Base-by-base conservation (phyloP, 2,113 vertebrate species). In the Nyctereutes procyonoides region DNA sequence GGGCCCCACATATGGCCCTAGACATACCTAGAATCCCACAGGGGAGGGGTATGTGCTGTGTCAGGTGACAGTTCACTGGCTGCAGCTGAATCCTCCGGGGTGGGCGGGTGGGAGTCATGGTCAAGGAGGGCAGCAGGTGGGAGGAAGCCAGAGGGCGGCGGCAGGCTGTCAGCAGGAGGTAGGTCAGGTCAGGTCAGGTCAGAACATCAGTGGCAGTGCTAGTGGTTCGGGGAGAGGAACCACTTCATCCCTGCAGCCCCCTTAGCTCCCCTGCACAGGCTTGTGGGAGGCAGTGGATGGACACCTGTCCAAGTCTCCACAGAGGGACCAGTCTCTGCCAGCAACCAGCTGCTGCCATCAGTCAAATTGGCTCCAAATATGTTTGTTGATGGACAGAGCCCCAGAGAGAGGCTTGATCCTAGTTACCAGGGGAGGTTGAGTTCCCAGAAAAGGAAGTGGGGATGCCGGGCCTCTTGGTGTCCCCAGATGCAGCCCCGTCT, bases 351-450 rank as follows among this genome's bases (percentile, higher is more conserved):
- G 84, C 62, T 58, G 56, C 84, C 58, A 51, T 69, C 79, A 28
- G 32, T 97, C 88, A 81, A 77, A 14, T 92, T 77, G 84, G 73
- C 85, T 81, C n/a, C 71, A 69, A 17, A 69, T 10, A 32, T 14
- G 14, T 77, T 62, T 65, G 93, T 48, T 53, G 24, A 20, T 55
- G 9, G 53, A 48, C 96, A 74, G 83, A 95, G 32, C 38, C 71
- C 55, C 3, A n/a, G 60, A 5, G 12, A 58, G 65, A 85, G 43
- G 55, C 48, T 71, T 51, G 43, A 85, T 53, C 71, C 95, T 80
- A 48, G 48, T 63, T 63, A 30, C 71, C 63, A 55, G 30, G 55
- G 38, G n/a, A 69, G 24, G 51, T 13, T 55, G 51, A 84, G 71
- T 85, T 95, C 88, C 71, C 69, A 92, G 74, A 60, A 84, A 53